Conservation (phyloP, 2,888 invertebrate species). For the Antitype chi region DNA sequence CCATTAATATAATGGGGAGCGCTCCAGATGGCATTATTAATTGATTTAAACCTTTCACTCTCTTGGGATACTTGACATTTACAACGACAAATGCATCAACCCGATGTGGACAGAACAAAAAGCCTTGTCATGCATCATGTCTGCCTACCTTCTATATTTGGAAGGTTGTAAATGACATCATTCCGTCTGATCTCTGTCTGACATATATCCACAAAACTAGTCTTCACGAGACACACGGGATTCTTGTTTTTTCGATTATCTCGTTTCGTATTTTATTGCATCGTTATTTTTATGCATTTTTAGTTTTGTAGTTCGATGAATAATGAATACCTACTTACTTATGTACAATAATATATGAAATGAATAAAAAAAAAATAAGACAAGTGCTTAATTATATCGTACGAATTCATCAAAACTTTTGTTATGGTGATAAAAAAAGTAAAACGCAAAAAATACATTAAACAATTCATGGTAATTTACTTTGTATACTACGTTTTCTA, state of each 20-base stretch:
- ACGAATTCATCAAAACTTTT: background rate
- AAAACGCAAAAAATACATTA: background rate
- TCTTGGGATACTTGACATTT: background rate
- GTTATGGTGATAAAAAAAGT: background rate
- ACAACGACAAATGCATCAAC: background rate
- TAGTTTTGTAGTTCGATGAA: background rate
- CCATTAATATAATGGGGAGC: too few relatives aligned
- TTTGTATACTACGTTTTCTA: too few relatives aligned
- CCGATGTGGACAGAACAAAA: conserved; percentile 12
- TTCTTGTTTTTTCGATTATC: conserved; percentile 14
- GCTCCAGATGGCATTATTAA: background rate
- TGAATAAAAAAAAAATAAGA: background rate
- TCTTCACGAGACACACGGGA: background rate
- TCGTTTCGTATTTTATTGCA: background rate
- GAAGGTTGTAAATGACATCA: conserved; percentile 54
- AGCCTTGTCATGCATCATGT: conserved; percentile 21
- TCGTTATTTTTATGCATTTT: conserved; percentile 7
- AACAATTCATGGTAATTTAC: background rate
- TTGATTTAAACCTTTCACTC: conserved; percentile 6
- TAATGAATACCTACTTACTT: background rate
- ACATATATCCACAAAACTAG: conserved; percentile 36
- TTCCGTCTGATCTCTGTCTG: conserved; percentile 41
- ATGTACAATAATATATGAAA: background rate
- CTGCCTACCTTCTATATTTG: conserved; percentile 41
- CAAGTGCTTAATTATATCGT: too few relatives aligned